A percentile compares a stretch with the other conserved stretches of the same genome.
These are phyloP conservation scores for Grantiella picta DNA, from an alignment of 2,113 vertebrate species.

Conservation along the genomic window DNA sequence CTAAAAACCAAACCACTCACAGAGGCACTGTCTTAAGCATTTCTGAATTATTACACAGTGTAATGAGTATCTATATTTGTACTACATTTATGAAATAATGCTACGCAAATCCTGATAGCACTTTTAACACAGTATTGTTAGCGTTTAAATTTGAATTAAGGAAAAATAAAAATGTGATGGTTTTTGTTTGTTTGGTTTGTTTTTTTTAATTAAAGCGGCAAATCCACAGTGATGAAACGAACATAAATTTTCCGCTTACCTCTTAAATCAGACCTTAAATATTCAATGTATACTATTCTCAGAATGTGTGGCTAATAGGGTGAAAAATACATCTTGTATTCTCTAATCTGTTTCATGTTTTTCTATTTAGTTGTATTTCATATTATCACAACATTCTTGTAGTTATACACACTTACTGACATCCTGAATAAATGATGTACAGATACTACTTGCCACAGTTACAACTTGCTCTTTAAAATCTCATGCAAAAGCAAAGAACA, in stretches of 20 bases:
- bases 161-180: neutral
- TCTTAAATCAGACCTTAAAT: neutral
- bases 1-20: neutral
- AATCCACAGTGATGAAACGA: neutral
- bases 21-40: neutral
- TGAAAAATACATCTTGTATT: neutral
- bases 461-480: neutral
- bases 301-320: neutral
- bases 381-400: neutral
- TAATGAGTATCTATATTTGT: neutral
- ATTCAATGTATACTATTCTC: neutral
- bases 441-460: neutral
- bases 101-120: fast-evolving
- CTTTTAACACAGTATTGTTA: neutral
- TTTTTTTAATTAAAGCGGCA: neutral
- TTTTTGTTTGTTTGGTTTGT: neutral
- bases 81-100: neutral
- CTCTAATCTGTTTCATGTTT: neutral
- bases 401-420: neutral
- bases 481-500: neutral
- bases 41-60: neutral
- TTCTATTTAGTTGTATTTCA: neutral
- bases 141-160: neutral
- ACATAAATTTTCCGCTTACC: neutral
- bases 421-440: neutral